Conservation (phyloP, 2,113 vertebrate genomes). For the Corvus hawaiiensis region DNA sequence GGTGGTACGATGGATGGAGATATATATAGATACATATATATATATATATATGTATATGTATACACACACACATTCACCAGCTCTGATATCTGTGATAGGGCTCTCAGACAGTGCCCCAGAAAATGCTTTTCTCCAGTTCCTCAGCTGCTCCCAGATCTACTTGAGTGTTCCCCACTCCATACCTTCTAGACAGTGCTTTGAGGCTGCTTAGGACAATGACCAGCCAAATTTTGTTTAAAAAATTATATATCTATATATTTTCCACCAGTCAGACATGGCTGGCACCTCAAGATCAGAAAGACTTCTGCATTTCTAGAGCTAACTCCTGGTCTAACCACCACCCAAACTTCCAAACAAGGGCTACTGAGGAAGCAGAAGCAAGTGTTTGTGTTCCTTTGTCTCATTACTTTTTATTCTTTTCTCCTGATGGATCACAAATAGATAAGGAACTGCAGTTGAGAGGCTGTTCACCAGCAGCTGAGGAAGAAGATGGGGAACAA, state of each 20-base stretch:
- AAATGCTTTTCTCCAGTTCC: background rate
- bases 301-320: background rate
- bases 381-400: background rate
- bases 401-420: background rate
- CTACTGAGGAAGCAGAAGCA: background rate
- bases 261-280: background rate
- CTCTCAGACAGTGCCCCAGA: background rate
- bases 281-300: background rate
- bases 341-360: background rate
- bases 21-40: background rate
- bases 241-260: background rate
- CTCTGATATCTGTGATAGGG: background rate
- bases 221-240: background rate
- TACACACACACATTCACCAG: background rate
- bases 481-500: background rate
- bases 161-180: fast-evolving
- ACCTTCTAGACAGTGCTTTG: background rate
- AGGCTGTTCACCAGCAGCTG: background rate
- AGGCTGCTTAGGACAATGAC: background rate
- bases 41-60: background rate
- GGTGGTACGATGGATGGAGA: background rate
- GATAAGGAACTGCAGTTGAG: background rate
- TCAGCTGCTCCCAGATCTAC: background rate
- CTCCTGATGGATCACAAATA: background rate
- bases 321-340: background rate